Conservation (phyloP, 1,140 invertebrate genomes). For the Apis laboriosa region DNA sequence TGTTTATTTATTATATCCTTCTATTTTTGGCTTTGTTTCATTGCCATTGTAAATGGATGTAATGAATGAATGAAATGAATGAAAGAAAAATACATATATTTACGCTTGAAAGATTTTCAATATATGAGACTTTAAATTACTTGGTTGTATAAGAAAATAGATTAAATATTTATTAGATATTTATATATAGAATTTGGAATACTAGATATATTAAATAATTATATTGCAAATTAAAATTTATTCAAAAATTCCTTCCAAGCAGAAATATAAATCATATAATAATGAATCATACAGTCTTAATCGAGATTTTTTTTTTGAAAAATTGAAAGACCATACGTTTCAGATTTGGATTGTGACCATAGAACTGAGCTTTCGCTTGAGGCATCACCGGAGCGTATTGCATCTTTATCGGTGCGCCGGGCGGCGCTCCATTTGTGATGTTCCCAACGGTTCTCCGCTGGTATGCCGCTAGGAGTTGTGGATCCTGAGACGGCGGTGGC, state of each 20-base stretch:
- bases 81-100: background rate
- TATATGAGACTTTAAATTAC: no score
- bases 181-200: no score
- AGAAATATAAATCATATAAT: background rate
- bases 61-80: background rate
- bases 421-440: slow-evolving; percentile 79
- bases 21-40: background rate
- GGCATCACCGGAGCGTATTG: slow-evolving; percentile 79
- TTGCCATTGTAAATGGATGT: background rate
- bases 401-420: slow-evolving; percentile 77
- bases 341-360: slow-evolving; percentile 92
- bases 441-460: slow-evolving; percentile 80
- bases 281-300: background rate
- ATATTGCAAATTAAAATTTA: no score
- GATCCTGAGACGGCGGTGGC: slow-evolving; percentile 79
- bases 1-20: background rate
- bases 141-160: no score
- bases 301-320: background rate
- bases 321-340: slow-evolving; percentile 82
- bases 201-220: no score
- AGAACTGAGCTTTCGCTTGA: slow-evolving; percentile 87
- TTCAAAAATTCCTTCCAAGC: no score
- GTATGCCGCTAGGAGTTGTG: slow-evolving; percentile 76
- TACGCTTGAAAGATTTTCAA: background rate
- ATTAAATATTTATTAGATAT: no score